Percentiles rank a stretch among this genome's conserved stretches.
phyloP scores from a whole-genome alignment of 2,797 vertebrate genomes.

The Enteromius argenteus region DNA sequence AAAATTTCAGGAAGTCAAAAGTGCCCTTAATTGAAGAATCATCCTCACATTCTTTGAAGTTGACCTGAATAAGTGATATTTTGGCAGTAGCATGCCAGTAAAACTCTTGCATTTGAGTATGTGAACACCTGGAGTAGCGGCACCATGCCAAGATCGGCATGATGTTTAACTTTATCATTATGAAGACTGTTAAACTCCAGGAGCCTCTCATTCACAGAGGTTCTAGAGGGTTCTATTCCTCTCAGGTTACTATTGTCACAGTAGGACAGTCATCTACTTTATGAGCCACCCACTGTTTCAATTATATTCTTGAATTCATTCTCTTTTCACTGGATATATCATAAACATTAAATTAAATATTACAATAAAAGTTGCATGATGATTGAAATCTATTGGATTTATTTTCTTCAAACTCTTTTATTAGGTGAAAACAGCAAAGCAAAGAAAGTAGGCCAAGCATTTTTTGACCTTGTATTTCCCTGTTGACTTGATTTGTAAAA shows the following conservation, averaged over 20 bases:
- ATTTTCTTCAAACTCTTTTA: not conserved
- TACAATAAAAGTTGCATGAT: constrained; percentile 3
- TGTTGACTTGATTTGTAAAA: constrained; percentile 14
- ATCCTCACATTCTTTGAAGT: not conserved
- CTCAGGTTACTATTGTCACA: not conserved
- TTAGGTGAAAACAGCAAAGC: not conserved
- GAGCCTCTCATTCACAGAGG: not conserved
- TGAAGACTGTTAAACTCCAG: constrained; percentile 23
- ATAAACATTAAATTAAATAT: not conserved
- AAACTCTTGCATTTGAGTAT: not conserved
- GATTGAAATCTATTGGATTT: constrained; percentile 10
- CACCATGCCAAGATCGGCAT: not conserved
- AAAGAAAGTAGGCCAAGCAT: constrained; percentile 1
- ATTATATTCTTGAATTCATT: not conserved
- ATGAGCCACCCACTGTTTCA: constrained; percentile 1
- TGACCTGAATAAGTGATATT: not conserved
- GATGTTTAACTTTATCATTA: constrained; percentile 29
- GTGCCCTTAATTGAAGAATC: not conserved
- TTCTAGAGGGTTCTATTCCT: not conserved
- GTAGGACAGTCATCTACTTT: not conserved
- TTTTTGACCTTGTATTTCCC: constrained; percentile 21
- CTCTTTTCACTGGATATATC: not conserved
- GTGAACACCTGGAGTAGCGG: constrained; percentile 13
- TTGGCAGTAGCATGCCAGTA: not conserved
- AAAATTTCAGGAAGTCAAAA: not conserved